These are phyloP conservation scores for Liasis olivaceus DNA, from an alignment of 2,797 vertebrate genomes.

Conservation along the genomic window DNA sequence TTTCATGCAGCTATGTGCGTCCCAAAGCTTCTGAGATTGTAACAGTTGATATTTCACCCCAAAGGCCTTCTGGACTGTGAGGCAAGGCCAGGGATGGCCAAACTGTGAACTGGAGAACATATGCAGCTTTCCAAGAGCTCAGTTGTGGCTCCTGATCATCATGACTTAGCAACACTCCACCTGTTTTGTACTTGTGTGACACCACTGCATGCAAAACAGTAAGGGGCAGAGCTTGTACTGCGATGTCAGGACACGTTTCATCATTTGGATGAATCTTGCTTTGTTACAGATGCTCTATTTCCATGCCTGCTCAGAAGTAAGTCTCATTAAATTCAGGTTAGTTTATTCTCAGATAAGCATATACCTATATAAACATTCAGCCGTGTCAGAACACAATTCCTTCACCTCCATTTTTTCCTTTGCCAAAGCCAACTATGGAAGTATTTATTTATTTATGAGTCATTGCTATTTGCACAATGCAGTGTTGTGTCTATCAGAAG, in stretches of 20 bases:
- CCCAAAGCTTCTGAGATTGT: neutral
- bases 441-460: neutral
- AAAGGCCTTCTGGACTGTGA: neutral
- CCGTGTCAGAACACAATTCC: neutral
- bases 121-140: neutral
- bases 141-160: neutral
- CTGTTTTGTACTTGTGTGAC: neutral
- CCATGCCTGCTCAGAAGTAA: neutral
- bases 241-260: neutral
- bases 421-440: neutral
- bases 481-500: neutral
- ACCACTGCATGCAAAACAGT: neutral
- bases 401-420: neutral
- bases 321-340: neutral
- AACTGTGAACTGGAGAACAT: neutral
- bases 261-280: neutral
- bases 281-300: neutral
- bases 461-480: neutral
- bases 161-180: neutral
- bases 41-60: neutral
- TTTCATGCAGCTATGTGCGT: neutral
- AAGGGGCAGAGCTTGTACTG: neutral
- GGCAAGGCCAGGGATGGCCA: neutral
- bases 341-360: neutral
- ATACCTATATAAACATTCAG: neutral